A percentile compares a stretch with the other conserved stretches of the same genome.
phyloP scores from a whole-genome alignment of 2,888 invertebrate genomes.

The Lumbricus terrestris region DNA sequence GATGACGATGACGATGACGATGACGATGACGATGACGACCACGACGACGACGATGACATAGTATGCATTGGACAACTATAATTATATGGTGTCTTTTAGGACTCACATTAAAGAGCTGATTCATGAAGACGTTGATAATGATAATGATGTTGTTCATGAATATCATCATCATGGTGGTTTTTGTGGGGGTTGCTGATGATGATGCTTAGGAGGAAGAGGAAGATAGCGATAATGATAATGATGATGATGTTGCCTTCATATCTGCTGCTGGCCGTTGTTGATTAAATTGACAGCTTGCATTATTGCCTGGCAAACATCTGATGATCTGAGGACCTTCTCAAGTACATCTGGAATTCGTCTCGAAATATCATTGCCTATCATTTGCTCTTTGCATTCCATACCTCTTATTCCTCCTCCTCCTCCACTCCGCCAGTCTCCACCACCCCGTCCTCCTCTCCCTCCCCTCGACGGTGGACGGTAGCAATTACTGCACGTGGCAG shows the following conservation, averaged over 20 bases:
- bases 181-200: neutral
- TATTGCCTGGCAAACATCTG: neutral
- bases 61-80: neutral
- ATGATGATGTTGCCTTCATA: neutral
- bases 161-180: too few species aligned
- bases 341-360: neutral
- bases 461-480: neutral
- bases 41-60: too few species aligned
- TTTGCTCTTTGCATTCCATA: neutral
- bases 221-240: neutral
- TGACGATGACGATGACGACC: too few species aligned
- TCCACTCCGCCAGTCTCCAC: neutral
- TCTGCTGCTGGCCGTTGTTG: neutral
- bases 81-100: neutral
- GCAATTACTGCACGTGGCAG: constrained; percentile 3
- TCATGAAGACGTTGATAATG: neutral
- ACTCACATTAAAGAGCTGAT: neutral
- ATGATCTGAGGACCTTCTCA: neutral
- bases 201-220: neutral
- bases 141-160: neutral
- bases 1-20: too few species aligned
- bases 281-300: neutral
- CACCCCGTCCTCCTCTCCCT: too few species aligned
- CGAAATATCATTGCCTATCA: neutral
- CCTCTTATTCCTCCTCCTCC: too few species aligned